These are phyloP conservation scores for Rhyzopertha dominica DNA, from an alignment of 1,140 invertebrate species.

Conservation along the genomic window DNA sequence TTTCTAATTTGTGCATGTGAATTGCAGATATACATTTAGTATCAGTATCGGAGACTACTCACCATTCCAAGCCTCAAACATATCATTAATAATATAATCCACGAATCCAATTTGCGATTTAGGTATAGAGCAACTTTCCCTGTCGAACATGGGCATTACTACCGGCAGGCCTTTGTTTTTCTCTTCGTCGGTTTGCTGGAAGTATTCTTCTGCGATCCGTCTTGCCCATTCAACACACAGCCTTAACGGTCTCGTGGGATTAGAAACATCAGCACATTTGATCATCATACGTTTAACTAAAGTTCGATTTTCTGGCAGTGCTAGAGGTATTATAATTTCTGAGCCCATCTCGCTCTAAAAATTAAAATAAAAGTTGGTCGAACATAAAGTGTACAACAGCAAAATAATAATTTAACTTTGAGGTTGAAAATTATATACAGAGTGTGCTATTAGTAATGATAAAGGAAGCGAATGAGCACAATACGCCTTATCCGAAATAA, in stretches of 20 bases:
- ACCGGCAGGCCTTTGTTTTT: slow-evolving; percentile 79
- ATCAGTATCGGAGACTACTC: too few relatives aligned
- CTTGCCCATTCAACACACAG: slow-evolving; percentile 88
- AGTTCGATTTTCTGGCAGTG: slow-evolving; percentile 70
- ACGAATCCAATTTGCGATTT: slow-evolving; percentile 96
- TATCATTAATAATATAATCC: slow-evolving; percentile 93
- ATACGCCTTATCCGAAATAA: too few relatives aligned
- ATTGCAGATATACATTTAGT: not conserved
- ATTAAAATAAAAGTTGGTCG: too few relatives aligned
- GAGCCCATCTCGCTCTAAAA: slow-evolving; percentile 3
- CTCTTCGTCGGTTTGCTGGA: slow-evolving; percentile 90
- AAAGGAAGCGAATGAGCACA: too few relatives aligned
- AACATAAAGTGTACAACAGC: too few relatives aligned
- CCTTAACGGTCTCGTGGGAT: slow-evolving; percentile 79
- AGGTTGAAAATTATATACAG: too few relatives aligned
- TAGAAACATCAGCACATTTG: slow-evolving; percentile 95
- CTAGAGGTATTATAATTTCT: slow-evolving; percentile 40
- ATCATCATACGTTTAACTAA: slow-evolving; percentile 92
- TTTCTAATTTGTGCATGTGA: not conserved
- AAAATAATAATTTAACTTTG: too few relatives aligned
- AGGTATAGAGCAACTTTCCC: slow-evolving; percentile 87
- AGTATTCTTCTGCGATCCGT: slow-evolving; percentile 89
- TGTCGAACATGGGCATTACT: slow-evolving; percentile 95
- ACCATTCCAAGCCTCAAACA: slow-evolving; percentile 97
- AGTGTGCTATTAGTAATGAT: too few relatives aligned